A percentile compares a stretch with the other conserved stretches of the same genome.
Evolutionary conservation across 1,140 invertebrate species (phyloP).

Genomic region (Dermatophagoides farinae): DNA sequence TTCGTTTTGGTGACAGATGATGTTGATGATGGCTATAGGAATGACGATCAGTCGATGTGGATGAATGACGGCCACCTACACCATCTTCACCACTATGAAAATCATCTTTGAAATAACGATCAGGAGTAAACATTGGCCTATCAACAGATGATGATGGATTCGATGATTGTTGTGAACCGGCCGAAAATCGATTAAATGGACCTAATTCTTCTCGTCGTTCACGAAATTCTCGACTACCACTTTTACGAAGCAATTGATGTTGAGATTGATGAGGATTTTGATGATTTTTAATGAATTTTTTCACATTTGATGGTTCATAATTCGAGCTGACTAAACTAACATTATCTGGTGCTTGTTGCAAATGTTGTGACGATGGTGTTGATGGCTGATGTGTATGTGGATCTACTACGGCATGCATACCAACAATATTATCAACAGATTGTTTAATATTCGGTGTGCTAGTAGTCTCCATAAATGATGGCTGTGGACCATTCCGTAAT

Average conservation of each 20-base stretch:
- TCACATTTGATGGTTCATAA: conserved; percentile 15
- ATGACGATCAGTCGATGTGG: not conserved
- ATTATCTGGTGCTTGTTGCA: not conserved
- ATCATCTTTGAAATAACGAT: conserved; percentile 6
- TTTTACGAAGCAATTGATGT: not conserved
- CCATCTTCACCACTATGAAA: not conserved
- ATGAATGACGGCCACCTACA: not conserved
- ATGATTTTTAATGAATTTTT: conserved; percentile 19
- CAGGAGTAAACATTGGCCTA: not conserved
- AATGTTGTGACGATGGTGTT: not conserved
- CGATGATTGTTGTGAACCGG: not conserved
- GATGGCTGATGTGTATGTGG: not conserved
- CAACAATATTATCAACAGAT: not conserved
- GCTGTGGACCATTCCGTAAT: conserved; percentile 5
- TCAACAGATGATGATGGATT: not conserved
- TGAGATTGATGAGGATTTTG: conserved; percentile 2
- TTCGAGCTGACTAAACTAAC: not conserved
- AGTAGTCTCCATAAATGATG: conserved; percentile 1
- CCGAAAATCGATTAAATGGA: conserved; percentile 10
- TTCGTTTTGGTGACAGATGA: not conserved
- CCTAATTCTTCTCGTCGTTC: conserved; percentile 20
- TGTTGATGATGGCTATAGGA: not conserved
- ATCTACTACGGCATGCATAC: not conserved
- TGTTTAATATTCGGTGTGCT: not conserved
- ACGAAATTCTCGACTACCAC: conserved; percentile 18